Percentiles rank a stretch among this genome's conserved stretches.
Evolutionary conservation across 2,888 invertebrate genomes (phyloP).

Genomic region (Myathropa florea): DNA sequence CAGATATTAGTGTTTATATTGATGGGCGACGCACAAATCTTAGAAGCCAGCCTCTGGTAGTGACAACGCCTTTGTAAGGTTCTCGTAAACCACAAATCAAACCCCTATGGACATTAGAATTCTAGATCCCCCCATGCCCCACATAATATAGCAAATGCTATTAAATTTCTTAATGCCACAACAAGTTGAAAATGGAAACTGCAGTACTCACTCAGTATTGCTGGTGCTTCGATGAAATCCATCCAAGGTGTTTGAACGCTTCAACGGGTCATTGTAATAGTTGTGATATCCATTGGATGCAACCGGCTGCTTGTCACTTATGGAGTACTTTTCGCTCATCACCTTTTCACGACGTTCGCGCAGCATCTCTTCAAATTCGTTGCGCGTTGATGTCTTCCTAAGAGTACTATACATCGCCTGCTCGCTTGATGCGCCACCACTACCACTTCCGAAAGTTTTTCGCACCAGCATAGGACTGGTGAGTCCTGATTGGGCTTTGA

Average conservation of each 20-base stretch:
- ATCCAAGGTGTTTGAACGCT: constrained; percentile 75
- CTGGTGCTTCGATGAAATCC: constrained; percentile 74
- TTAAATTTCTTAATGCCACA: constrained; percentile 35
- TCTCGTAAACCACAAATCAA: constrained; percentile 60
- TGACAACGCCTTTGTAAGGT: constrained; percentile 37
- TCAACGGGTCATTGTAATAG: constrained; percentile 73
- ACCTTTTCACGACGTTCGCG: constrained; percentile 80
- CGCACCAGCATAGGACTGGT: constrained; percentile 92
- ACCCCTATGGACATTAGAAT: constrained; percentile 55
- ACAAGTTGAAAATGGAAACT: not conserved
- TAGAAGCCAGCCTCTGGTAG: not conserved
- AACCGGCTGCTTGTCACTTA: constrained; percentile 58
- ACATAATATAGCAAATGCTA: not conserved
- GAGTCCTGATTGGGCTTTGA: constrained; percentile 87
- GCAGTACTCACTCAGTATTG: constrained; percentile 73
- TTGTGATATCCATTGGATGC: constrained; percentile 71
- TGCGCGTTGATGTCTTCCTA: constrained; percentile 78
- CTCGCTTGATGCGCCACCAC: constrained; percentile 74
- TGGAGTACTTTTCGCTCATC: constrained; percentile 68
- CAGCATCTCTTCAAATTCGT: constrained; percentile 80
- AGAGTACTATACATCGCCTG: constrained; percentile 72
- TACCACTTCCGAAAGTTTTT: constrained; percentile 83
- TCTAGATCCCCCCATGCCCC: constrained; percentile 36
- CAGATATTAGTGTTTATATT: constrained; percentile 18
- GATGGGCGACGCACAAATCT: not conserved